These are phyloP conservation scores for Pocota personata DNA, from an alignment of 2,888 invertebrate species.

Conservation along the genomic window DNA sequence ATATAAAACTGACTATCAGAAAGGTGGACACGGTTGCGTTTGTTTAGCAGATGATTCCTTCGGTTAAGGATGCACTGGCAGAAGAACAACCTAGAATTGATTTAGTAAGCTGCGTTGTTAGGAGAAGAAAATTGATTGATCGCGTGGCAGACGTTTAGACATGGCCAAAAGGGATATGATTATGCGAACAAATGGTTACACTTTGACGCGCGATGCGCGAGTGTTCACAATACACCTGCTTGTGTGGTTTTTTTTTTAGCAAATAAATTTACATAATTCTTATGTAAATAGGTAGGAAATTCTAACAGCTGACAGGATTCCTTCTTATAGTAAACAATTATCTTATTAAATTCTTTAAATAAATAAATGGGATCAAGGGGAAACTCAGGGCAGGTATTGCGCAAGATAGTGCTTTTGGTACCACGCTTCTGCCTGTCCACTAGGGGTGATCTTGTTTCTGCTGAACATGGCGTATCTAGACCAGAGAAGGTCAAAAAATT, in stretches of 20 bases:
- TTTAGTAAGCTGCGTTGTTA: constrained; percentile 17
- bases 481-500: too few relatives aligned
- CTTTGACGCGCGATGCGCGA: constrained; percentile 29
- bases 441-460: too few relatives aligned
- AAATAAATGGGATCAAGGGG: too few relatives aligned
- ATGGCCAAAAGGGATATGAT: constrained; percentile 45
- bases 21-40: constrained; percentile 54
- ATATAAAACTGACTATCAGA: constrained; percentile 24
- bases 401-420: too few relatives aligned
- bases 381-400: too few relatives aligned
- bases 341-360: too few relatives aligned
- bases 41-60: constrained; percentile 55
- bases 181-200: constrained; percentile 58
- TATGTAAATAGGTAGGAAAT: background rate
- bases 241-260: constrained; percentile 14
- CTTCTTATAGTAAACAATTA: too few relatives aligned
- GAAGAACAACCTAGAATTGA: constrained; percentile 19
- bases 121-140: constrained; percentile 60
- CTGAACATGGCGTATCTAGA: too few relatives aligned
- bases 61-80: background rate
- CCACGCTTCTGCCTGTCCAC: too few relatives aligned
- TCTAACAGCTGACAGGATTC: constrained; percentile 8
- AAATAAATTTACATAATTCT: background rate
- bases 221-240: constrained; percentile 52
- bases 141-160: constrained; percentile 67